phyloP scores from a whole-genome alignment of 2,888 invertebrate genomes.

The Cerastis rubricosa region DNA sequence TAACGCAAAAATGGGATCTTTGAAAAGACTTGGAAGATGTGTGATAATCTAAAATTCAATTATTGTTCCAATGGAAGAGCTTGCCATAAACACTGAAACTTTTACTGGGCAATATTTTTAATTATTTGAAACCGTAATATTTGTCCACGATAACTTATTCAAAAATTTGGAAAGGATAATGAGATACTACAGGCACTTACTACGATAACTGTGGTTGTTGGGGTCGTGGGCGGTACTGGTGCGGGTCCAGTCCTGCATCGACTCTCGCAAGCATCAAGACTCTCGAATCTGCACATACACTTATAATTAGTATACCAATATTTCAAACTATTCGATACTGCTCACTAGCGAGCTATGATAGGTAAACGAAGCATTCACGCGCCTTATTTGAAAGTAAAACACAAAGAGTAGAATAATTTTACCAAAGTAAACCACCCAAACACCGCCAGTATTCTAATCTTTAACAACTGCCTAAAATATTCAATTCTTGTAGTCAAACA shows the following conservation, averaged over 20 bases:
- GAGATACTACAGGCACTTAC: constrained; percentile 36
- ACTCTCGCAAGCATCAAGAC: constrained; percentile 91
- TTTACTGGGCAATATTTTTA: neutral
- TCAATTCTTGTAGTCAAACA: neutral
- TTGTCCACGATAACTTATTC: neutral
- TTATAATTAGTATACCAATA: neutral
- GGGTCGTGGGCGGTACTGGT: constrained; percentile 62
- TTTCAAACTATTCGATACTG: neutral
- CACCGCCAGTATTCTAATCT: neutral
- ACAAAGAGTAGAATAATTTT: neutral
- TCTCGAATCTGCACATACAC: constrained; percentile 91
- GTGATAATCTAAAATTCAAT: neutral
- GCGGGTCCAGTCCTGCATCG: constrained; percentile 85
- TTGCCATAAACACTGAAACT: neutral
- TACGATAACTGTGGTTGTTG: constrained; percentile 54
- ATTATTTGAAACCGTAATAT: neutral
- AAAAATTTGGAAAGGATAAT: neutral
- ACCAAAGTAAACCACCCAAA: neutral
- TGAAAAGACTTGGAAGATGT: neutral
- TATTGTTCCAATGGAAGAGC: neutral
- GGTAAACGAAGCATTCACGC: neutral
- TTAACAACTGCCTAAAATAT: too few species aligned
- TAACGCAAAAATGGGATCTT: constrained; percentile 44
- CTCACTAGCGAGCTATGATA: neutral
- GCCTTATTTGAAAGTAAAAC: neutral